Evolutionary conservation across 2,888 invertebrate genomes (phyloP).

Genomic region (Apodemia zela): DNA sequence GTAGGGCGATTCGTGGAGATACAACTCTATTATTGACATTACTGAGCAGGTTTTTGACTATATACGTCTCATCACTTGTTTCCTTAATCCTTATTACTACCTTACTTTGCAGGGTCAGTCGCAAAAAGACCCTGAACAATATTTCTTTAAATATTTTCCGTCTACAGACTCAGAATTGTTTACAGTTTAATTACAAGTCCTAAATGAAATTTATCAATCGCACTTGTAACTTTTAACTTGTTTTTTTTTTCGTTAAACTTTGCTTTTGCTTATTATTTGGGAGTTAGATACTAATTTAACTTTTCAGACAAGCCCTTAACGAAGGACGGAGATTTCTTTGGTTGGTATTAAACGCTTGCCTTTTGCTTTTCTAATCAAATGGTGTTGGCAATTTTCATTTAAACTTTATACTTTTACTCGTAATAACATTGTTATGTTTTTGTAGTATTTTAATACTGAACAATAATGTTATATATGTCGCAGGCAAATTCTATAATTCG

Average conservation of each 20-base stretch:
- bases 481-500: too few species aligned
- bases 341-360: conserved; percentile 64
- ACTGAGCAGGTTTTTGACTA: too few species aligned
- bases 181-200: too few species aligned
- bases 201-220: background rate
- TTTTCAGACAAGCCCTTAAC: conserved; percentile 71
- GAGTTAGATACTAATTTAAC: conserved; percentile 56
- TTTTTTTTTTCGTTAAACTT: background rate
- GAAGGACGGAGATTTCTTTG: conserved; percentile 71
- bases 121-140: too few species aligned
- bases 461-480: too few species aligned
- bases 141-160: too few species aligned
- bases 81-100: too few species aligned
- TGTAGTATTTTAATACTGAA: background rate
- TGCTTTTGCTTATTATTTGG: conserved; percentile 26
- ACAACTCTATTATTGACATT: too few species aligned
- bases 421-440: background rate
- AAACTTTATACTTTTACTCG: background rate
- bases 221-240: conserved; percentile 6
- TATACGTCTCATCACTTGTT: too few species aligned
- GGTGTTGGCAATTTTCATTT: conserved; percentile 19
- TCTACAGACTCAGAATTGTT: too few species aligned
- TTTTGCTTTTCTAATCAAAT: conserved; percentile 25
- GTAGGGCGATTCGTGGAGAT: too few species aligned
- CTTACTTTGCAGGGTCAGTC: too few species aligned